Evolutionary conservation across 2,113 vertebrate species (phyloP).

Genomic region (Artemisiospiza belli): DNA sequence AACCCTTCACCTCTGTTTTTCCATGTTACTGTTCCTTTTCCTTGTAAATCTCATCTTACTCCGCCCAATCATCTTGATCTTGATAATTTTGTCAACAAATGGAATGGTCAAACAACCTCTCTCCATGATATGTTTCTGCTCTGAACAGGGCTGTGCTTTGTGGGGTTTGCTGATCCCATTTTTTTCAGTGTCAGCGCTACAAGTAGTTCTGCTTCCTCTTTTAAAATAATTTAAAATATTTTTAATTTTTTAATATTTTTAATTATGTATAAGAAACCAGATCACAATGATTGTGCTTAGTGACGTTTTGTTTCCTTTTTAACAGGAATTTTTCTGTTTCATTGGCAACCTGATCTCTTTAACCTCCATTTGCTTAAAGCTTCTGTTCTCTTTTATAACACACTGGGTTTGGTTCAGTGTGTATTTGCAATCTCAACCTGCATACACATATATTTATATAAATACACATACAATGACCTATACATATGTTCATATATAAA

Average conservation of each 20-base stretch:
- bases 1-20: neutral
- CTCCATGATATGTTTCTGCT: neutral
- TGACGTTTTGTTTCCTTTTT: neutral
- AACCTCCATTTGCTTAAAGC: neutral
- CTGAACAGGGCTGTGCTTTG: neutral
- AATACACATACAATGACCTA: fast-evolving
- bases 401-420: neutral
- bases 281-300: neutral
- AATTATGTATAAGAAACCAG: neutral
- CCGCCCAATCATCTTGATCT: neutral
- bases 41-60: neutral
- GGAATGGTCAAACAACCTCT: neutral
- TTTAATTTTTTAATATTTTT: neutral
- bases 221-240: neutral
- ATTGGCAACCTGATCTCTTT: neutral
- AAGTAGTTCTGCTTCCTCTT: neutral
- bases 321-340: neutral
- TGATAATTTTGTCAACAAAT: neutral
- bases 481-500: neutral
- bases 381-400: neutral
- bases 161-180: neutral
- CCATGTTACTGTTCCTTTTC: neutral
- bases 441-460: neutral
- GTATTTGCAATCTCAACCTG: neutral
- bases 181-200: neutral